Conservation (phyloP, 1,140 invertebrate species). For the Colletes gigas region DNA sequence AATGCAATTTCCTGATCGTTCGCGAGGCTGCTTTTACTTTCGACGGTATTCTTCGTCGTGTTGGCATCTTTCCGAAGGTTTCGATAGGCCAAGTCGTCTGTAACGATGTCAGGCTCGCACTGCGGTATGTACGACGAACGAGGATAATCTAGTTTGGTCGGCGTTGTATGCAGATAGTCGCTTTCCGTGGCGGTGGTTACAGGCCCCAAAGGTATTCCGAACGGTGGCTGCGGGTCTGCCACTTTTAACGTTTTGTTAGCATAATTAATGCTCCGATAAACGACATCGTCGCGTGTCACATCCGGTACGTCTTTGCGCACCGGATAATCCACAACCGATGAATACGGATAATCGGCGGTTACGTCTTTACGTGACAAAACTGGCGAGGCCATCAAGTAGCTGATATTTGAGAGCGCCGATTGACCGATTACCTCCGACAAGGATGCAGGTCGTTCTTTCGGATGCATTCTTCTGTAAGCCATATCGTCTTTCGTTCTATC, state of each 20-base stretch:
- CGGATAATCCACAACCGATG: background rate
- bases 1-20: conserved; percentile 23
- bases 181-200: conserved; percentile 87
- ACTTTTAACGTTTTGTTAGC: conserved; percentile 85
- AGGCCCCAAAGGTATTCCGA: conserved; percentile 93
- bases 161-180: conserved; percentile 91
- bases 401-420: conserved; percentile 84
- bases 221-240: conserved; percentile 91
- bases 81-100: conserved; percentile 93
- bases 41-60: conserved; percentile 6
- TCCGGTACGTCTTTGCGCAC: conserved; percentile 86
- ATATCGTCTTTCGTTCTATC: conserved; percentile 89
- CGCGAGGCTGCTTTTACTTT: conserved; percentile 5
- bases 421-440: conserved; percentile 80
- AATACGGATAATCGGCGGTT: conserved; percentile 18
- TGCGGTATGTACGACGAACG: conserved; percentile 84
- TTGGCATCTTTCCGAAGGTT: conserved; percentile 89
- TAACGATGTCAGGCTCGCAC: conserved; percentile 89
- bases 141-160: conserved; percentile 81
- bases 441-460: conserved; percentile 80
- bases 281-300: conserved; percentile 90
- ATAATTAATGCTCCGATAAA: conserved; percentile 89
- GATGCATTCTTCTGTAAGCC: conserved; percentile 88
- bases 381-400: conserved; percentile 88
- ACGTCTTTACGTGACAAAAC: conserved; percentile 74